Base-by-base conservation (phyloP, 1,140 invertebrate species). In the Diplogasteroides magnus region DNA sequence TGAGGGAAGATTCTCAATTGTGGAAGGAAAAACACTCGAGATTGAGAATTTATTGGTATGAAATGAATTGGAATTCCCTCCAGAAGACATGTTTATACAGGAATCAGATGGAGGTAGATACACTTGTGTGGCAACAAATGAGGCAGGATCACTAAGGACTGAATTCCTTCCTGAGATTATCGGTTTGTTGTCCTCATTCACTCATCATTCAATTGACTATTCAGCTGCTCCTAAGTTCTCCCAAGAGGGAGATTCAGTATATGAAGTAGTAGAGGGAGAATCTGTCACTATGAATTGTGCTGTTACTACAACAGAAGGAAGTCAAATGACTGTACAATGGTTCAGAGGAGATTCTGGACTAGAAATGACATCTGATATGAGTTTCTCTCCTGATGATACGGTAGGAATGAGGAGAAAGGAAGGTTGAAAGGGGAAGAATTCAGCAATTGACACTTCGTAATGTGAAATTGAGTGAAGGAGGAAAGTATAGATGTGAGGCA, bases 61-160 rank as follows among this genome's bases (percentile, higher is more conserved):
- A 11, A 19, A 48, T 48, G n/a, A n/a, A n/a, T n/a, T n/a, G n/a
- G n/a, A n/a, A n/a, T n/a, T n/a, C n/a, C n/a, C n/a, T n/a, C n/a
- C 37, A 6, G 37, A 48, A 48, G 6, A 48, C 37, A 19, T 48
- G 31, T 37, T 23, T 56, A 6, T 65, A 25, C 37, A 65, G 64
- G 48, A 65, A 1, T 77, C 74, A 48, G 84, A 87, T 70, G 72
- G 73, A 11, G 85, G 85, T 6, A 78, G 76, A 26, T 88, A 87
- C 74, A 86, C 84, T 3, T 88, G 87, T 77, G 67, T 83, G 61
- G 87, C 86, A n/a, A 74, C 77, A 6, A 88, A 88, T 77, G 86
- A 85, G 72, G 86, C 86, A n/a, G 86, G 86, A 2, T 77, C 80
- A 68, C 75, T 84, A 29, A 76, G 80, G 27, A 84, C 84, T 37